Base-by-base conservation (phyloP, 2,797 vertebrate genomes). In the Eleutherodactylus coqui region DNA sequence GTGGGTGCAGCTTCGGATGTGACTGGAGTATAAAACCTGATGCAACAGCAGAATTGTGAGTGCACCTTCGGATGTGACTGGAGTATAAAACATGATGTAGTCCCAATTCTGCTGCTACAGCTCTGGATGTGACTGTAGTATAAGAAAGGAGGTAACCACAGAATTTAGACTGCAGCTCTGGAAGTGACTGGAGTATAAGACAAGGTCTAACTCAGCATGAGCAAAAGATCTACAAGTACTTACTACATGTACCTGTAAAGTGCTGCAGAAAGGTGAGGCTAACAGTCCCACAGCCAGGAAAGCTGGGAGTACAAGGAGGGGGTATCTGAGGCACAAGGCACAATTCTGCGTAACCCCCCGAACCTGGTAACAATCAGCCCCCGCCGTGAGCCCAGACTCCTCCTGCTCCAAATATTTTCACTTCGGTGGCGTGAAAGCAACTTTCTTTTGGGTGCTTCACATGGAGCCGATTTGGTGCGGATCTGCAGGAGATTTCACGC, bases 391-490 rank as follows among this genome's bases (percentile, higher is more conserved):
- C 60, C 11, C 29, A 16, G 60, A 19, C 55, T 84, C 45, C 36
- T 77, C 67, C 34, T 51, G 19, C 47, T 29, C 53, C 41, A 4
- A 78, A 69, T 77, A 79, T 32, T 53, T 32, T 29, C 58, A 27
- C 83, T 53, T 85, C 45, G 78, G 58, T 11, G 47, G 2, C n/a
- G 43, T 10, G n/a, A 34, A 70, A 14, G 62, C 75, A 49, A 62
- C 69, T 84, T 19, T 76, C 43, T 38, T 67, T n/a, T n/a, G n/a
- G n/a, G n/a, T n/a, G n/a, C n/a, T n/a, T n/a, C n/a, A n/a, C n/a
- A n/a, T n/a, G n/a, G n/a, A n/a, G n/a, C n/a, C n/a, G n/a, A n/a
- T n/a, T n/a, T n/a, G n/a, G n/a, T n/a, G n/a, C n/a, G n/a, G n/a
- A n/a, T n/a, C n/a, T n/a, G n/a, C n/a, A n/a, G n/a, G n/a, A n/a